Conservation (phyloP, 2,113 vertebrate genomes). For the Xiphorhynchus elegans region DNA sequence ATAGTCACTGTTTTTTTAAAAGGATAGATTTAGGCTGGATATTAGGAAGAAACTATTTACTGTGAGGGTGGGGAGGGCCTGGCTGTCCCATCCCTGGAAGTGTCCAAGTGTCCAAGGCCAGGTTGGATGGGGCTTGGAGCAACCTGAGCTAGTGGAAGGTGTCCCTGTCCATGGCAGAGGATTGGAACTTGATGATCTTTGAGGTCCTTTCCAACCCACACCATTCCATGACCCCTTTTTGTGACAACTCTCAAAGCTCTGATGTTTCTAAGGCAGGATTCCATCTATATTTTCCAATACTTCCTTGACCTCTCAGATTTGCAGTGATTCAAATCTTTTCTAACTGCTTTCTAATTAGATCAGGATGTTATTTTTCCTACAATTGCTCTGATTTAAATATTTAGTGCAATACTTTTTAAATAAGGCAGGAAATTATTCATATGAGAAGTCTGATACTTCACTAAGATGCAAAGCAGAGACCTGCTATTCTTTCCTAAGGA, state of each 20-base stretch:
- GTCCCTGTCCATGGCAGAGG: too few relatives aligned
- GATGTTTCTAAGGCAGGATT: not conserved
- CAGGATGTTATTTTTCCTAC: conserved; percentile 6
- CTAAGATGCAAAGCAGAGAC: not conserved
- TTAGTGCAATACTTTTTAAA: conserved; percentile 35
- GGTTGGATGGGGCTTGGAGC: not conserved
- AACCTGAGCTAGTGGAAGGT: not conserved
- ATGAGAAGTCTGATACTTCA: not conserved
- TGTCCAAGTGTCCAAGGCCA: too few relatives aligned
- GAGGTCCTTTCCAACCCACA: not conserved
- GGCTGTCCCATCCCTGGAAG: not conserved
- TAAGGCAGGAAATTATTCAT: conserved; percentile 20
- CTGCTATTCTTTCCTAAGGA: not conserved
- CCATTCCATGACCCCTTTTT: not conserved
- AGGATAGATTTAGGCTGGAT: not conserved
- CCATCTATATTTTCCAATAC: not conserved
- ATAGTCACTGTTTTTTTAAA: not conserved
- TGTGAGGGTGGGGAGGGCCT: not conserved
- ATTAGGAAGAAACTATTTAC: not conserved
- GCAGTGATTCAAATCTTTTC: not conserved
- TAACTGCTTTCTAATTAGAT: conserved; percentile 17
- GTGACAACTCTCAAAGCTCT: not conserved
- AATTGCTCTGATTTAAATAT: conserved; percentile 38
- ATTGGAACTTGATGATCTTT: not conserved
- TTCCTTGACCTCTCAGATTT: not conserved